These are phyloP conservation scores for Zele albiditarsus DNA, from an alignment of 2,888 invertebrate genomes.

Conservation along the genomic window DNA sequence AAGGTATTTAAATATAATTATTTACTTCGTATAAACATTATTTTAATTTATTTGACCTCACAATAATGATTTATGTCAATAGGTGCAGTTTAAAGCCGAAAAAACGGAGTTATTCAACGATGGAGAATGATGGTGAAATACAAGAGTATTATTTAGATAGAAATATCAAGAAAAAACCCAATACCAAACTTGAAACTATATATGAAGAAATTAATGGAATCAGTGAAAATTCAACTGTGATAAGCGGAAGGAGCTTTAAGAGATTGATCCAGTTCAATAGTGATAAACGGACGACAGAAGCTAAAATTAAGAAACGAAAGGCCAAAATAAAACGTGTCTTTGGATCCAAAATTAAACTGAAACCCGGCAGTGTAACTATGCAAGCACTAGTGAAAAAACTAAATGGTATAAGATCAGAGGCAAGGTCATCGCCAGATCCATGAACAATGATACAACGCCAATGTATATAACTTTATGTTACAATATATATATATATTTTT, in stretches of 20 bases:
- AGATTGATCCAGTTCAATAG: slow-evolving; percentile 75
- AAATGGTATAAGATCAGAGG: slow-evolving; percentile 69
- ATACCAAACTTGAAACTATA: slow-evolving; percentile 77
- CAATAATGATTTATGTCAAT: slow-evolving; percentile 32
- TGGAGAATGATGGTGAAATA: slow-evolving; percentile 66
- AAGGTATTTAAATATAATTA: slow-evolving; percentile 55
- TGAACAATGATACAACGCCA: neutral
- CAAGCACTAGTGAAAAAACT: slow-evolving; percentile 76
- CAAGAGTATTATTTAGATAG: slow-evolving; percentile 77
- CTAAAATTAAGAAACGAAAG: slow-evolving; percentile 76
- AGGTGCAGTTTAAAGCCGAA: slow-evolving; percentile 66
- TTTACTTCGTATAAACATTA: neutral
- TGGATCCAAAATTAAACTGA: slow-evolving; percentile 74
- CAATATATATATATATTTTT: no score
- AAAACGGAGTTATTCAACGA: slow-evolving; percentile 61
- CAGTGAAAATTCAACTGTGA: slow-evolving; percentile 71
- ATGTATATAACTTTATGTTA: slow-evolving; percentile 2
- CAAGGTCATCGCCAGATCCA: neutral
- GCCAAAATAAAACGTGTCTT: slow-evolving; percentile 77
- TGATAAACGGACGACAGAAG: slow-evolving; percentile 72
- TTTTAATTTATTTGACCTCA: neutral
- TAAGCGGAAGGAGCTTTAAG: slow-evolving; percentile 76
- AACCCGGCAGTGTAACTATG: slow-evolving; percentile 76
- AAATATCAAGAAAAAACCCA: slow-evolving; percentile 74
- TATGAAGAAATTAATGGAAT: slow-evolving; percentile 76